Evolutionary conservation across 2,113 vertebrate genomes (phyloP), one percentile per base, ranked within the genome.

Genomic region (Paedocypris sp.): DNA sequence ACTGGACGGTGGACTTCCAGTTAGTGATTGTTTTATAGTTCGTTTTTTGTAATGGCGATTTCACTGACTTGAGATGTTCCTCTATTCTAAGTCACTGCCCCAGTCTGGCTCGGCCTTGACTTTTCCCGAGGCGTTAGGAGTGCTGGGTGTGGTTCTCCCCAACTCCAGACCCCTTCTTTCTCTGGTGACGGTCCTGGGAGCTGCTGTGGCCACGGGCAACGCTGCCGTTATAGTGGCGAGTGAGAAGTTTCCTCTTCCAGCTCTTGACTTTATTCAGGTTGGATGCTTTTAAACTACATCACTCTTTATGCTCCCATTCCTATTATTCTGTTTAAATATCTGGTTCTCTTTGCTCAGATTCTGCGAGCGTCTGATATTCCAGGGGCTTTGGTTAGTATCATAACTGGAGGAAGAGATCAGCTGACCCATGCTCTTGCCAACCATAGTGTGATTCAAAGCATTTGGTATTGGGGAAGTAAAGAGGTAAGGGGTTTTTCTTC

Each of bases 381-480:
- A 0, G 87, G 74, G 2, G 91, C 90, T 19, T 71, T 94, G 23
- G 88, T 92, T 18, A 94, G 82, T 28, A 70, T 94, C 47, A 70
- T 94, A 4, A 85, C 87, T 0, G 91, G 91, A 43, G 73, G 73
- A 6, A 77, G 39, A 9, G 87, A 93, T 68, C 85, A 90, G 72
- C 77, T 93, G 71, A 88, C 89, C 1, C 85, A 71, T 32, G 86
- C 83, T 56, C 75, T 94, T 60, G 89, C 89, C 42, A 82, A 88
- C 74, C 91, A 94, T 79, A 90, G 88, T 32, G 89, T 90, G 12
- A 63, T 93, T 61, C 90, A 89, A 69, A 86, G 88, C 50, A 62
- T 94, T 66, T 94, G 91, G 91, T 93, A 93, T 73, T 94, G 92
- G 60, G 91, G 91, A 39, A 88, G 83, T 6, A 74, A 77, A 33